Base-by-base conservation (phyloP, 2,888 invertebrate species). In the Aporophyla nigra region DNA sequence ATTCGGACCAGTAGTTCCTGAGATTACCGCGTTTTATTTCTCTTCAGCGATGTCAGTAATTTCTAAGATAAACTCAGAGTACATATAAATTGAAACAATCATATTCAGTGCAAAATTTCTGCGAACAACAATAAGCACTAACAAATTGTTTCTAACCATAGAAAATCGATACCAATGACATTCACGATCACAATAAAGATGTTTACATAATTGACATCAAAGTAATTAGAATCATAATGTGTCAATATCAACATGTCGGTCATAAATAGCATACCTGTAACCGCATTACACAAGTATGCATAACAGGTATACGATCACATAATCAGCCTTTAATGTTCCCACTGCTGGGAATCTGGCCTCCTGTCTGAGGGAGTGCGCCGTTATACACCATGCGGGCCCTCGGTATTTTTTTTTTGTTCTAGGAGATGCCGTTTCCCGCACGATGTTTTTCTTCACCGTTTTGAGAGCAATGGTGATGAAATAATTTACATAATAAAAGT, bases 181-280 rank as follows among this genome's bases (percentile, higher is more conserved):
- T 40, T 46, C 21, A 24, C 33, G 24, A 53, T 79, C 53, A 78
- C 61, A 79, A 79, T 77, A 79, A 40, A 49, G 19, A 53, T 40
- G 21, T 59, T 67, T 49, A 53, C 46, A 24, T 71, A 80, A 24
- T 27, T 76, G 16, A 33, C 16, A 61, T 54, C 16, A 61, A 61
- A 61, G 61, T 43, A 61, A 54, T 58, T 68, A 65, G 19, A 74
- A 72, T 53, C 40, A 51, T 61, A 74, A 53, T 72, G 40, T 33
- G 33, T 33, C 33, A 33, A 33, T 3, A 33, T 33, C 33, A 19
- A 62, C n/a, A 80, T 59, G 40, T 43, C 40, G 1, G 40, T 72
- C 24, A 40, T 65, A 49, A 19, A 53, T 71, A 61, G 21, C 19
- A 46, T 46, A 54, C 14, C 9, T 51, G 21, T 67, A 24, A 51